Percentiles rank a stretch among this genome's conserved stretches.
These are phyloP conservation scores for Strigamia crassipes DNA, from an alignment of 2,888 invertebrate species.

Conservation along the genomic window DNA sequence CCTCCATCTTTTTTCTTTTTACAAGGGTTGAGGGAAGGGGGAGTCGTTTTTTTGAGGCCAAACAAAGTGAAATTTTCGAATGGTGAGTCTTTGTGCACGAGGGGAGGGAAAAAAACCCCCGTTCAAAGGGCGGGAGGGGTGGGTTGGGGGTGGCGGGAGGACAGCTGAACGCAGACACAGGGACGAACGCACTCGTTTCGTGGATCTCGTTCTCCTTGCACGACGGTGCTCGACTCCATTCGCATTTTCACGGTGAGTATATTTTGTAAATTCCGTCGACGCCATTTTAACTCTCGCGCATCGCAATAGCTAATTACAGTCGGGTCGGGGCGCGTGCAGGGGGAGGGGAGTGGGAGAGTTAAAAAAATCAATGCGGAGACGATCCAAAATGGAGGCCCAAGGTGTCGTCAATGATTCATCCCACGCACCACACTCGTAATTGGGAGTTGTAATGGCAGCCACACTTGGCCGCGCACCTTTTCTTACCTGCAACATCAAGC, in stretches of 20 bases:
- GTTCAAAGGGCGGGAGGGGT: slow-evolving; percentile 45
- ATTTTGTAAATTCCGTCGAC: slow-evolving; percentile 21
- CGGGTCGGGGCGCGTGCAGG: background rate
- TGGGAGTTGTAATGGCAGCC: slow-evolving; percentile 21
- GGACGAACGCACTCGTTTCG: slow-evolving; percentile 11
- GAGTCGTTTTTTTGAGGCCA: slow-evolving; percentile 38
- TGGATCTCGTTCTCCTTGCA: slow-evolving; percentile 11
- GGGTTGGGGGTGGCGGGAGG: slow-evolving; percentile 41
- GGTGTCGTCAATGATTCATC: slow-evolving; percentile 21
- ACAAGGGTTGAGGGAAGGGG: slow-evolving; percentile 1
- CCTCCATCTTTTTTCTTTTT: background rate
- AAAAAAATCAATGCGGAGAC: slow-evolving; percentile 32
- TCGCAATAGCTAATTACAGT: slow-evolving; percentile 26
- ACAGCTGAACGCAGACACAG: slow-evolving; percentile 30
- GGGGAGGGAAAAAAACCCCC: slow-evolving; percentile 35
- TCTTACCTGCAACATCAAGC: slow-evolving; percentile 21
- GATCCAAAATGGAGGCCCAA: slow-evolving; percentile 21
- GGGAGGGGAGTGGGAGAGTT: background rate
- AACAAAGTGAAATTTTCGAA: slow-evolving; percentile 45
- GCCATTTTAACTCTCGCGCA: slow-evolving; percentile 30
- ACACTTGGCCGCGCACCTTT: slow-evolving; percentile 21
- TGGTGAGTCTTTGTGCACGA: slow-evolving; percentile 44
- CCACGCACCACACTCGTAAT: slow-evolving; percentile 21
- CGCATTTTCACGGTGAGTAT: slow-evolving; percentile 21
- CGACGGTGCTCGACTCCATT: background rate